Base-by-base conservation (phyloP, 2,113 vertebrate species). In the Australoheros scitulus region DNA sequence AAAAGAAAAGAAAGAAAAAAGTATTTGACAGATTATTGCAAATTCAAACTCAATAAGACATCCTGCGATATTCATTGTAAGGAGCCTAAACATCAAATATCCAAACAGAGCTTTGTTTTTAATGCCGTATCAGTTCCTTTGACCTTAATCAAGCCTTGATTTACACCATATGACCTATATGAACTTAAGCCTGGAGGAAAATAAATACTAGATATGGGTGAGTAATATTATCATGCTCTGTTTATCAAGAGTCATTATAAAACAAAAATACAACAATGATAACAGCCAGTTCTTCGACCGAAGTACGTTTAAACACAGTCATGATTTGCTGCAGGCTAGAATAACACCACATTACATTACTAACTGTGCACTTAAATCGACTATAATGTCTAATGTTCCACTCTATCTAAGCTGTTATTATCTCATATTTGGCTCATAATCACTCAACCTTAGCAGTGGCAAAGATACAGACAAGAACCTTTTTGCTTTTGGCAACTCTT, bases 381-480 rank as follows among this genome's bases (percentile, higher is more conserved):
- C 86, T 63, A 4, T 77, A 76, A 83, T 79, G 82, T 70, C 76
- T 74, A 78, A 86, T 88, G 82, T 88, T 92, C 82, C 15, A 34
- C 76, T 81, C 79, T 68, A 63, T 82, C 80, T 32, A 13, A 83
- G 59, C 80, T 64, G 43, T 68, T 88, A 83, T 65, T 90, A 86
- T 90, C 86, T 89, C 57, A 86, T 81, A 85, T 89, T 90, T 89
- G 83, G 86, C 78, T 87, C 78, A 26, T 85, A 87, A 88, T 91
- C 87, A 91, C 79, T 89, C 85, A 90, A 5, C 79, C 68, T 55
- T 59, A 75, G 80, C 79, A 87, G 86, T 88, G 86, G 88, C 79
- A 79, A 63, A 77, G 83, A 89, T 88, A 79, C 76, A 88, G 64
- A 59, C 61, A 3, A 68, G 76, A 85, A 87, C 88, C 38, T 80